Conservation (phyloP, 2,797 vertebrate species). For the Myioborus miniatus region DNA sequence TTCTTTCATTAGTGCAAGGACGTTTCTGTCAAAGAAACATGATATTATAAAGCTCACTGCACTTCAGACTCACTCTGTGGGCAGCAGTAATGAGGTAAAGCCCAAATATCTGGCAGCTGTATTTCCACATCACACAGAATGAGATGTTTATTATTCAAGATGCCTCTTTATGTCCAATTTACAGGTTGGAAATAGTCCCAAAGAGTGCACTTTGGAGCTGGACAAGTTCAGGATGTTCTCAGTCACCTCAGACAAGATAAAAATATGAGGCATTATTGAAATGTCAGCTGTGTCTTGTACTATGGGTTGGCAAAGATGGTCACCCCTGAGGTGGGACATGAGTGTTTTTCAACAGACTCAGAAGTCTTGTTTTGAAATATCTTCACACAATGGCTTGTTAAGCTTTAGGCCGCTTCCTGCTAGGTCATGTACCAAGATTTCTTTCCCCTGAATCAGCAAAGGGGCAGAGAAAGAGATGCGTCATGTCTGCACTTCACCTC, state of each 20-base stretch:
- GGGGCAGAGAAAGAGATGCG: background rate
- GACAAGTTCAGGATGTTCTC: background rate
- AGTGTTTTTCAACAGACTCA: background rate
- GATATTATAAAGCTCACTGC: background rate
- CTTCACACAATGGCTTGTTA: background rate
- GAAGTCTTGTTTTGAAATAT: background rate
- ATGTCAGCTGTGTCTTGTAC: background rate
- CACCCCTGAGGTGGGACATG: rapidly evolving
- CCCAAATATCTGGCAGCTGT: background rate
- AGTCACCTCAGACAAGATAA: background rate
- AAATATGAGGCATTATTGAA: background rate
- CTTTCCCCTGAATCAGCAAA: background rate
- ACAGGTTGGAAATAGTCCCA: background rate
- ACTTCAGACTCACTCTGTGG: background rate
- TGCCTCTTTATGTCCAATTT: background rate
- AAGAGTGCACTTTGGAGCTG: background rate
- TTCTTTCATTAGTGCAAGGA: background rate
- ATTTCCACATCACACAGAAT: background rate
- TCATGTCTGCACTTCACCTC: background rate
- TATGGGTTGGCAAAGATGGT: background rate
- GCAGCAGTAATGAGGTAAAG: background rate
- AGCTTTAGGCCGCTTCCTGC: background rate
- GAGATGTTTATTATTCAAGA: background rate
- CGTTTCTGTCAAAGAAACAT: background rate
- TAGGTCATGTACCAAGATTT: background rate